Base-by-base conservation (phyloP, 1,140 invertebrate genomes). In the Drosophila burlai region DNA sequence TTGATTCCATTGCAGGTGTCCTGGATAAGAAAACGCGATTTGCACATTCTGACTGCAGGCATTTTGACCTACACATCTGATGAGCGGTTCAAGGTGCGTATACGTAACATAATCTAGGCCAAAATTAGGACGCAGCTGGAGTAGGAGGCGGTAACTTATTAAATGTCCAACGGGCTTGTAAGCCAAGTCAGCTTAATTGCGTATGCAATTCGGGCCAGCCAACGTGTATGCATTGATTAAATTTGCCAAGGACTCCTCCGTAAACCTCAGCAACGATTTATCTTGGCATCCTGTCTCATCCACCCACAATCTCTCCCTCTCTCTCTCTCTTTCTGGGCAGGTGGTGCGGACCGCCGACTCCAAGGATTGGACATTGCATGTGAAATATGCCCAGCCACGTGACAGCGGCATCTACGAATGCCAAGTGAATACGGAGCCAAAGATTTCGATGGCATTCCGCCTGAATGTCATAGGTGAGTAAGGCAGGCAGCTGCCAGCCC, bases 351-450 rank as follows among this genome's bases (percentile, higher is more conserved):
- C 96, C 80, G 96, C 97, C 85, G 97, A 96, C 92, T 96, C 96
- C 34, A 97, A 97, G 89, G 97, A 98, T 94, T 99, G 97, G 97
- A 97, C 97, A 62, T 94, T 99, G 72, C 96, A 98, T 93, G 97
- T 98, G 91, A 97, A 97, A 93, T 98, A 97, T 93, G 96, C 97
- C 9, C 97, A 98, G 93, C 94, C 96, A 85, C 94, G 96, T 83
- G 97, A 98, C 94, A 96, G 96, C 40, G 97, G 97, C 59, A 95
- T 97, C 72, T 92, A 98, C 94, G 97, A 98, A 94, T 98, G 97
- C 93, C 97, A 98, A 95, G 96, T 98, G 85, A 98, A 97, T 94
- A 98, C 97, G 10, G 97, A 97, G 93, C 97, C 97, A 58, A 98
- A 98, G 94, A 97, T 98, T 95, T 97, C 97, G 74, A 95, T 97